phyloP scores from a whole-genome alignment of 1,140 invertebrate genomes.

The Sipha flava region DNA sequence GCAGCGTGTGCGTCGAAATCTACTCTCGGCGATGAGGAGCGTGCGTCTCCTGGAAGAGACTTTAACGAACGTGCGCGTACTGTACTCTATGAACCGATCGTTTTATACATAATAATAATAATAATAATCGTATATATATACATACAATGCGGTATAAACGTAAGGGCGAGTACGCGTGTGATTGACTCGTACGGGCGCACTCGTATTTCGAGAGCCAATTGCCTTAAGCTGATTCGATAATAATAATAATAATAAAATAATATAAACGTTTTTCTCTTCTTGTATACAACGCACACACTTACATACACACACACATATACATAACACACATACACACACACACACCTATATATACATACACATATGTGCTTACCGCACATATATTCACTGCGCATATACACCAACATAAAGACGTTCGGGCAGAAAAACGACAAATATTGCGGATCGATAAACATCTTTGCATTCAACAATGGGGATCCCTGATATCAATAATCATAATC shows the following conservation, averaged over 20 bases:
- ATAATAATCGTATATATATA: no score
- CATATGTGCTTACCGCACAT: neutral
- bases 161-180: no score
- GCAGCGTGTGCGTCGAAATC: neutral
- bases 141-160: no score
- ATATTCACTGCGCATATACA: neutral
- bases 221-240: neutral
- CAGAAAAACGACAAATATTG: constrained; percentile 19
- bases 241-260: neutral
- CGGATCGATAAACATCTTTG: constrained; percentile 26
- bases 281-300: no score
- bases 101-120: no score
- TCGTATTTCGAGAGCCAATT: neutral
- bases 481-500: constrained; percentile 18
- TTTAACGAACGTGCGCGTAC: constrained; percentile 3
- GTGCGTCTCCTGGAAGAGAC: neutral
- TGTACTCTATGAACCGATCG: no score
- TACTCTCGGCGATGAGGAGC: neutral
- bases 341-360: neutral
- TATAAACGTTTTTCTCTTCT: neutral
- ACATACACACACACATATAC: neutral
- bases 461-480: neutral
- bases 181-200: neutral
- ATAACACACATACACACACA: neutral
- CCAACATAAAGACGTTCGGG: constrained; percentile 11